phyloP scores from a whole-genome alignment of 2,113 vertebrate species.

The Zosterops lateralis region DNA sequence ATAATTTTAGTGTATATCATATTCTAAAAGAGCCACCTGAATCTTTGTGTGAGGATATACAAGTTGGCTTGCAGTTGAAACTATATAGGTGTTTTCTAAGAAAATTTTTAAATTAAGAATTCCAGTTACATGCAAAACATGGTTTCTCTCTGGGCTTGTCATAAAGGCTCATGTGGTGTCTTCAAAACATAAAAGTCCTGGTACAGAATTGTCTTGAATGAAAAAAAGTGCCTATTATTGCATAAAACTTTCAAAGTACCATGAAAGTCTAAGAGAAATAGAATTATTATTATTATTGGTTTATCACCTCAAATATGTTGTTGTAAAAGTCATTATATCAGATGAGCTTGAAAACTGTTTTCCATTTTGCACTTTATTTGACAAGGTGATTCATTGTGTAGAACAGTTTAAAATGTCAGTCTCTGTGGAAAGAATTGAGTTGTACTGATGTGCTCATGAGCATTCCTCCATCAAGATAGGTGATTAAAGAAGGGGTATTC shows the following conservation, averaged over 20 bases:
- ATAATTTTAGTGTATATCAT: background rate
- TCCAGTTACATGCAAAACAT: slow-evolving; percentile 33
- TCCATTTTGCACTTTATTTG: slow-evolving; percentile 75
- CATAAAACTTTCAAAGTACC: slow-evolving; percentile 69
- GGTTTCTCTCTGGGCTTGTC: slow-evolving; percentile 31
- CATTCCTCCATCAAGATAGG: slow-evolving; percentile 65
- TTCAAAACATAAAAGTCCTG: slow-evolving; percentile 31
- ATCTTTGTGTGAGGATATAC: background rate
- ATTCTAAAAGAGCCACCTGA: background rate
- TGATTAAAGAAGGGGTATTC: slow-evolving; percentile 73
- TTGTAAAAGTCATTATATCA: slow-evolving; percentile 76
- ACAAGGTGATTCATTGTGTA: slow-evolving; percentile 77
- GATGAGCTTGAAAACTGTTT: slow-evolving; percentile 77
- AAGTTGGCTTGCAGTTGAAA: background rate
- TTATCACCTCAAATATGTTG: slow-evolving; percentile 76
- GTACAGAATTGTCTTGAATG: slow-evolving; percentile 51
- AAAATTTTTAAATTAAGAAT: background rate
- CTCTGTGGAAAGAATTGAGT: slow-evolving; percentile 64
- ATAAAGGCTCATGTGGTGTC: slow-evolving; percentile 50
- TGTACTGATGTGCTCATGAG: slow-evolving; percentile 64
- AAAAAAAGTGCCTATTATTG: slow-evolving; percentile 45
- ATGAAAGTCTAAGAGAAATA: slow-evolving; percentile 72
- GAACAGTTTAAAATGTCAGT: slow-evolving; percentile 74
- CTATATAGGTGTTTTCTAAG: background rate
- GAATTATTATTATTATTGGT: slow-evolving; percentile 76